Conservation (phyloP, 2,888 invertebrate genomes). For the Phengaris alcon region DNA sequence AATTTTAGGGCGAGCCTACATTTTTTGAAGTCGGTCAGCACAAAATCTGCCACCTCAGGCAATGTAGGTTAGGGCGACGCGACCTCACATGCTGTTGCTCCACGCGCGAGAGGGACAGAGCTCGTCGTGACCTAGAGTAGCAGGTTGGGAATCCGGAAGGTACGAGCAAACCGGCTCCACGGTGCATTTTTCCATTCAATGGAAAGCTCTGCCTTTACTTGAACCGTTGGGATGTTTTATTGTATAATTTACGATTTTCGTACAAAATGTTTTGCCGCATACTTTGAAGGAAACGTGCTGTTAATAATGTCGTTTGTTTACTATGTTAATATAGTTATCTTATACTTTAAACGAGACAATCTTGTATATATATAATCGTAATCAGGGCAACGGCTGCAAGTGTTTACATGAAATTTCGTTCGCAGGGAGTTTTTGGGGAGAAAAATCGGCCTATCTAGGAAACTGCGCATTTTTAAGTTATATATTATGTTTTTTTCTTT, state of each 20-base stretch:
- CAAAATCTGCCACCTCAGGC: constrained; percentile 61
- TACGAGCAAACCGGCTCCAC: constrained; percentile 72
- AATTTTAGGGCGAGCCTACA: neutral
- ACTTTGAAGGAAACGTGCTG: no score
- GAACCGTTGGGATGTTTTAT: constrained; percentile 50
- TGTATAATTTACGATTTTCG: constrained; percentile 45
- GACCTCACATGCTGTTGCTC: constrained; percentile 68
- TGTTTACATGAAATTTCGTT: no score
- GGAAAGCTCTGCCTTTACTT: constrained; percentile 70
- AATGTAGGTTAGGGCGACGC: constrained; percentile 77
- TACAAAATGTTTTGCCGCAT: constrained; percentile 29
- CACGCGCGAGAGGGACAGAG: constrained; percentile 59
- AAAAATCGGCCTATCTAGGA: no score
- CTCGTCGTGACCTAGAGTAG: constrained; percentile 70
- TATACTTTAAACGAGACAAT: no score
- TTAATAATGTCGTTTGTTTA: no score
- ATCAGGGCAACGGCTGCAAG: no score
- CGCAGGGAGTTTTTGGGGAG: no score
- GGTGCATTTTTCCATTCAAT: constrained; percentile 77
- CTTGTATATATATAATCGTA: no score
- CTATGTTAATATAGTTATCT: no score
- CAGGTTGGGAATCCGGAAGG: constrained; percentile 79
- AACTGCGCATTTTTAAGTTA: no score
- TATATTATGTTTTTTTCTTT: no score
- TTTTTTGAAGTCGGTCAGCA: constrained; percentile 43